Conservation (phyloP, 2,113 vertebrate species). For the Mus spicilegus region DNA sequence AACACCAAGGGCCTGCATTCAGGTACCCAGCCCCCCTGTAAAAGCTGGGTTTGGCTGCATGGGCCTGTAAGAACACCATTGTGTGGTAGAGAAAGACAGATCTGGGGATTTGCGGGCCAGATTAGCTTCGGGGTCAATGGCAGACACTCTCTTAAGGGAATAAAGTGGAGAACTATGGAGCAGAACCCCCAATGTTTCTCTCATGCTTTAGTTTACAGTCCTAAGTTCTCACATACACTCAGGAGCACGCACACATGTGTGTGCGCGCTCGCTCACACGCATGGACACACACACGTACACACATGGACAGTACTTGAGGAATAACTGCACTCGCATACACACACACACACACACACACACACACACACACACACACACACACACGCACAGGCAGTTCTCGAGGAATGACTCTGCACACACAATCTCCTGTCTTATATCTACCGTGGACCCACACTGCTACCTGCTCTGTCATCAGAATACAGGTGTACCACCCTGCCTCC, state of each 20-base stretch:
- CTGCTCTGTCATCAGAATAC: neutral
- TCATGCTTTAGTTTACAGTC: neutral
- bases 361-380: neutral
- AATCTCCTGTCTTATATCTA: neutral
- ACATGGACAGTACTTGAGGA: neutral
- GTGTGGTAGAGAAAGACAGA: neutral
- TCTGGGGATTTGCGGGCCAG: neutral
- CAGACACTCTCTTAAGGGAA: neutral
- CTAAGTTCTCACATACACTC: neutral
- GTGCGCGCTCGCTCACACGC: no score
- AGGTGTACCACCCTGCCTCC: accelerated
- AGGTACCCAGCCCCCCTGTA: neutral
- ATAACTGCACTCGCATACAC: neutral
- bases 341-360: no score
- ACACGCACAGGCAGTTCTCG: accelerated
- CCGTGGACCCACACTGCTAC: neutral
- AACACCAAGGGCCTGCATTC: neutral
- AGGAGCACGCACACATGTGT: neutral
- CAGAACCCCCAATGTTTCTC: neutral
- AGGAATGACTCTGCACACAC: neutral
- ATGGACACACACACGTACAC: no score
- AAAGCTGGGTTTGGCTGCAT: neutral
- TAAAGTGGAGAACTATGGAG: no score
- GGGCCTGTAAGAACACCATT: no score
- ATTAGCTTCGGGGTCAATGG: neutral